Evolutionary conservation across 2,797 vertebrate genomes (phyloP).

Genomic region (Coccyzus lansbergi): DNA sequence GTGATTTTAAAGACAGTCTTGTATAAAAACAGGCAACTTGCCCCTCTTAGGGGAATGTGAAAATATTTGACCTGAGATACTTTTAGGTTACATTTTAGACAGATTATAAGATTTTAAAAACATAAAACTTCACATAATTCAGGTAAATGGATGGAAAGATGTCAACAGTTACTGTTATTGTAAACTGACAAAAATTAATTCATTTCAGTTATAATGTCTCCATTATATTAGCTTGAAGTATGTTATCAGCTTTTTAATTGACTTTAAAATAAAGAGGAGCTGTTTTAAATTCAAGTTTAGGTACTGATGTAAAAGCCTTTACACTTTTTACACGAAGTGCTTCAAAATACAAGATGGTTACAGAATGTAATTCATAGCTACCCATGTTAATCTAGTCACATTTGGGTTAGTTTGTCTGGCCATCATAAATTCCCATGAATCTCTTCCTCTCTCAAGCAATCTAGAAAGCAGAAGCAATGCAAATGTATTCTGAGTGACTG

Average conservation of each 20-base stretch:
- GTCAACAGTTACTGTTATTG: not conserved
- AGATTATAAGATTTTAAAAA: not conserved
- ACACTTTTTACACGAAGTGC: not conserved
- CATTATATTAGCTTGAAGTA: not conserved
- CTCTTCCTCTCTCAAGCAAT: not conserved
- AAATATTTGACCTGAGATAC: not conserved
- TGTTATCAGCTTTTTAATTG: not conserved
- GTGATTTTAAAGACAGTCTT: not conserved
- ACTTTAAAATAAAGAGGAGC: not conserved
- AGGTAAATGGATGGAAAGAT: not conserved
- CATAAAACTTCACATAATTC: not conserved
- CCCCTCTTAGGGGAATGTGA: not conserved
- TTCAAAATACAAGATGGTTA: not conserved
- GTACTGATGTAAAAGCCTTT: not conserved
- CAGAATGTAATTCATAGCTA: not conserved
- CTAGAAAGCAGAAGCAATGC: not conserved
- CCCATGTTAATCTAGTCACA: not conserved
- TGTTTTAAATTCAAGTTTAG: not conserved
- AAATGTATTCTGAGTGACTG: not conserved
- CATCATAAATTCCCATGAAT: not conserved
- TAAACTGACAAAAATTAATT: not conserved
- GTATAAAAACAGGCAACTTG: not conserved
- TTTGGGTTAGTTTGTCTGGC: slow-evolving; percentile 1
- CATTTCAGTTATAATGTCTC: not conserved
- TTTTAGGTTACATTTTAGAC: not conserved